Conservation (phyloP, 2,888 invertebrate species). For the Aporophyla lueneburgensis region DNA sequence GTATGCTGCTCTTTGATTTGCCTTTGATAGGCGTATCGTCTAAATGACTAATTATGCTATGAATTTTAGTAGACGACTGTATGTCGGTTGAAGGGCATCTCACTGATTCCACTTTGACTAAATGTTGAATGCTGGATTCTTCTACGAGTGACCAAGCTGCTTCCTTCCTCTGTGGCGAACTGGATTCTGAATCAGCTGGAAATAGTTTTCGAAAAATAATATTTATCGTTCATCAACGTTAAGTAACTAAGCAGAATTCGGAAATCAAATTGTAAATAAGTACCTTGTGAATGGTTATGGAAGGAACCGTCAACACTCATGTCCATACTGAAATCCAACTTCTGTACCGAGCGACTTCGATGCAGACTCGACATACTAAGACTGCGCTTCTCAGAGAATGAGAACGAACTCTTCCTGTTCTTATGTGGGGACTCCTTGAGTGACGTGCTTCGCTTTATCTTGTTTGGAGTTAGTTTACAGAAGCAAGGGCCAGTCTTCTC, state of each 20-base stretch:
- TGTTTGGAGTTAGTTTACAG: constrained; percentile 82
- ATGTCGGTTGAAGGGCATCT: constrained; percentile 70
- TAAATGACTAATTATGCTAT: constrained; percentile 71
- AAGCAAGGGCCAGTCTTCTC: constrained; percentile 79
- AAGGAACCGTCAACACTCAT: constrained; percentile 89
- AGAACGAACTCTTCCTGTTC: constrained; percentile 77
- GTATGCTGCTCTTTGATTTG: constrained; percentile 77
- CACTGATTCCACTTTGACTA: constrained; percentile 75
- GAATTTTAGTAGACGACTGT: constrained; percentile 77
- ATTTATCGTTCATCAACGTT: constrained; percentile 13
- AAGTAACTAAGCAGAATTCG: background rate
- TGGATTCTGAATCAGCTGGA: constrained; percentile 80
- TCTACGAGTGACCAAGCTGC: constrained; percentile 81
- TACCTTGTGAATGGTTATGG: constrained; percentile 84
- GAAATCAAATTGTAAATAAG: constrained; percentile 10
- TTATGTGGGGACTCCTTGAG: constrained; percentile 84
- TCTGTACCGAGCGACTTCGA: constrained; percentile 87
- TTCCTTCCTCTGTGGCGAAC: constrained; percentile 69
- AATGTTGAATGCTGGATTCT: constrained; percentile 76
- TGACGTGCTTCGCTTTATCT: constrained; percentile 82
- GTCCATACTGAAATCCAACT: constrained; percentile 89
- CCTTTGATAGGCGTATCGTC: constrained; percentile 84
- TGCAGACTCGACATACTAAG: constrained; percentile 85
- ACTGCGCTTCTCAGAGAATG: constrained; percentile 83
- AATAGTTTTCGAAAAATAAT: constrained; percentile 44